phyloP scores from a whole-genome alignment of 2,113 vertebrate species.

The Oxygymnocypris stewartii region DNA sequence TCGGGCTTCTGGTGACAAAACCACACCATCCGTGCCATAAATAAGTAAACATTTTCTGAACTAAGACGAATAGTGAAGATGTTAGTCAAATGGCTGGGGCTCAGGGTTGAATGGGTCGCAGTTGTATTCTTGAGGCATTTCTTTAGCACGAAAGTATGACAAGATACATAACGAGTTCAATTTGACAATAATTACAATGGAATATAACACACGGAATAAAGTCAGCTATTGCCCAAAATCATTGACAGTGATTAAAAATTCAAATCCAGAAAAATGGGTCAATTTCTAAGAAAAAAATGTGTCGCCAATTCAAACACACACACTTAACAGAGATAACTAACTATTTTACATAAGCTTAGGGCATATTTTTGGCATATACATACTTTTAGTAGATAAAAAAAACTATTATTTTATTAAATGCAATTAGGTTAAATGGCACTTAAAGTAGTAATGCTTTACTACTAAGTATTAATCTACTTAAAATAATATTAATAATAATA shows the following conservation, averaged over 20 bases:
- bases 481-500: background rate
- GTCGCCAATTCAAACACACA: background rate
- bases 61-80: slow-evolving; percentile 64
- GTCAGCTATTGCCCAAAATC: background rate
- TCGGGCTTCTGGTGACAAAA: slow-evolving; percentile 67
- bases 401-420: background rate
- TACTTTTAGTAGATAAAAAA: background rate
- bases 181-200: background rate
- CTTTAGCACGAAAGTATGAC: slow-evolving; percentile 38
- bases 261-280: background rate
- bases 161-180: background rate
- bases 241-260: background rate
- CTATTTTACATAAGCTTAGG: no score
- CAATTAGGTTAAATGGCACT: background rate
- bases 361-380: no score
- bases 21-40: slow-evolving; percentile 63
- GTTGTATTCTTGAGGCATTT: slow-evolving; percentile 63
- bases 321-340: no score
- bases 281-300: background rate
- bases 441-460: no score
- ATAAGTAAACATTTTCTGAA: slow-evolving; percentile 69
- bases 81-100: slow-evolving; percentile 68
- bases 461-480: background rate
- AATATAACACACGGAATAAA: background rate
- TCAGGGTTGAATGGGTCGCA: slow-evolving; percentile 44